Percentiles rank a stretch among this genome's conserved stretches.
Evolutionary conservation across 2,888 invertebrate species (phyloP).

Genomic region (Melikaiella ostensackeni): DNA sequence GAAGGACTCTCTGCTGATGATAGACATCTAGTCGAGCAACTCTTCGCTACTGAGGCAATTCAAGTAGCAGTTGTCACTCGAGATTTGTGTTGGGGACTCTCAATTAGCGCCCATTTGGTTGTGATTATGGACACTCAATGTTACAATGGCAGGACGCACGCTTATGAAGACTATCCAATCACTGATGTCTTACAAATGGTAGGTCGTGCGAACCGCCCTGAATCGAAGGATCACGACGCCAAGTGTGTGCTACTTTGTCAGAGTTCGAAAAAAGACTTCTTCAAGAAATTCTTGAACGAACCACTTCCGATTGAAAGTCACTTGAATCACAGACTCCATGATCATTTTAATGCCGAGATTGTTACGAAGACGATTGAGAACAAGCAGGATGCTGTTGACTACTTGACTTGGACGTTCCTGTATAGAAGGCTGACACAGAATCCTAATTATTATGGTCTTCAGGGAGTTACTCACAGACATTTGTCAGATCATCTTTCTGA

Average conservation of each 20-base stretch:
- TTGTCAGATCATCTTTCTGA: conserved; percentile 99
- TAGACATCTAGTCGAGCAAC: conserved; percentile 92
- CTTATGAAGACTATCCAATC: conserved; percentile 98
- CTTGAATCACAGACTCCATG: conserved; percentile 97
- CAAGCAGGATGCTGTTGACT: conserved; percentile 99
- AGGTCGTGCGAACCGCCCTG: conserved; percentile 95
- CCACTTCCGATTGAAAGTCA: conserved; percentile 98
- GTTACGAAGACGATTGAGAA: conserved; percentile 99
- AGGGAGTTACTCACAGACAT: conserved; percentile 97
- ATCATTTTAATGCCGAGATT: conserved; percentile 99
- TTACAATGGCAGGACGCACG: conserved; percentile 83
- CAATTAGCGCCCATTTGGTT: conserved; percentile 94
- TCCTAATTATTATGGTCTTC: conserved; percentile 99
- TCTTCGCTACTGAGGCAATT: conserved; percentile 95
- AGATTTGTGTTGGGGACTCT: conserved; percentile 95
- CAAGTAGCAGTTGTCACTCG: conserved; percentile 95
- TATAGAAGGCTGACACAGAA: conserved; percentile 98
- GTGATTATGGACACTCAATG: conserved; percentile 97
- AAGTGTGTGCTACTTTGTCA: conserved; percentile 98
- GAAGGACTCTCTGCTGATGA: conserved; percentile 94
- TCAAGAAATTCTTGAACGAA: conserved; percentile 98
- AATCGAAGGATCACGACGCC: conserved; percentile 91
- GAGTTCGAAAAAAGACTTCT: conserved; percentile 98
- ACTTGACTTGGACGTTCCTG: conserved; percentile 99
- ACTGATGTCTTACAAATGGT: conserved; percentile 99